Percentiles rank a stretch among this genome's conserved stretches.
Evolutionary conservation across 2,797 vertebrate genomes (phyloP).

Genomic region (Myiotriccus ornatus): DNA sequence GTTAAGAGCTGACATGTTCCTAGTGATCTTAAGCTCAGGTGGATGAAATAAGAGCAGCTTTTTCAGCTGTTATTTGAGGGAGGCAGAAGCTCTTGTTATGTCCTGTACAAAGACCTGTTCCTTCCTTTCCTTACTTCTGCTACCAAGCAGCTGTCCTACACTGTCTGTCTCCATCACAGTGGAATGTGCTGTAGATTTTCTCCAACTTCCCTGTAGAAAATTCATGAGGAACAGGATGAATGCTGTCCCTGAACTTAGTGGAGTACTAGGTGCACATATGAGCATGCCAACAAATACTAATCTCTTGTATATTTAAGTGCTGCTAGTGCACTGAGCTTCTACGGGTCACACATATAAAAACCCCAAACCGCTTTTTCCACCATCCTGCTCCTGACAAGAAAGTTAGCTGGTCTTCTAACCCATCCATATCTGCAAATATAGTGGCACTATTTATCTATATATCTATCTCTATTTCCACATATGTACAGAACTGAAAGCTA

Average conservation of each 20-base stretch:
- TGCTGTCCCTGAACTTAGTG: background rate
- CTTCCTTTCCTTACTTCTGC: background rate
- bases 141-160: background rate
- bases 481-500: background rate
- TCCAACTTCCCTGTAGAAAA: background rate
- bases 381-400: background rate
- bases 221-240: background rate
- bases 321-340: background rate
- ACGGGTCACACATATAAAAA: background rate
- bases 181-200: rapidly evolving
- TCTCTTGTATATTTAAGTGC: background rate
- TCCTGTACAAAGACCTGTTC: background rate
- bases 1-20: background rate
- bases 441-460: background rate
- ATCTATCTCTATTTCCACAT: background rate
- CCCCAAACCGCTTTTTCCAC: background rate
- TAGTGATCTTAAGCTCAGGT: background rate
- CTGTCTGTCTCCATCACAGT: background rate
- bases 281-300: background rate
- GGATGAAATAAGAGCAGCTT: background rate
- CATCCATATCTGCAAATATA: background rate
- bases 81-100: background rate
- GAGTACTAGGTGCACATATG: background rate
- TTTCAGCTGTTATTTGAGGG: background rate
- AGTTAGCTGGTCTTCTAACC: background rate